A percentile compares a stretch with the other conserved stretches of the same genome.
These are phyloP conservation scores for Panurus biarmicus DNA, from an alignment of 2,113 vertebrate species.

Conservation along the genomic window DNA sequence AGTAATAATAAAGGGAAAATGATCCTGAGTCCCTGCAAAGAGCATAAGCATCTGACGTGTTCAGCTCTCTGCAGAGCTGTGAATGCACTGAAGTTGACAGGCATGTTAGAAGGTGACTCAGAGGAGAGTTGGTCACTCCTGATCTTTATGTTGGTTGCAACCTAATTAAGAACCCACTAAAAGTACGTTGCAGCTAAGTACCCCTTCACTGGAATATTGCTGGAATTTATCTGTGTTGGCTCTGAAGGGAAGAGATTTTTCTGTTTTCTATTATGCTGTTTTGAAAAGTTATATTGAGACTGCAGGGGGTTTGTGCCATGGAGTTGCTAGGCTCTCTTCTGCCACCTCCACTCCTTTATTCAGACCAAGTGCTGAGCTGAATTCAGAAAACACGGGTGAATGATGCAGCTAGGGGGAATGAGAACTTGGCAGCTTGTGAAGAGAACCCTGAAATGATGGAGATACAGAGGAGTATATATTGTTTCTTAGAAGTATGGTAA, in stretches of 20 bases:
- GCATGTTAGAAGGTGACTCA: not conserved
- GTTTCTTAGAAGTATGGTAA: slow-evolving; percentile 19
- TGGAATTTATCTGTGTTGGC: not conserved
- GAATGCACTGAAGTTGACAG: not conserved
- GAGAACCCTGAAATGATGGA: not conserved
- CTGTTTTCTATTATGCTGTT: not conserved
- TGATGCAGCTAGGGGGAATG: not conserved
- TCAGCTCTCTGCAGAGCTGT: not conserved
- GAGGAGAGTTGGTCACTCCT: not conserved
- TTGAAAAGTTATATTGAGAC: not conserved
- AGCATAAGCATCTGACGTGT: not conserved
- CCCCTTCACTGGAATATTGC: not conserved
- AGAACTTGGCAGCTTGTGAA: not conserved
- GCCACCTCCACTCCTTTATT: not conserved
- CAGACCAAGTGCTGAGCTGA: not conserved
- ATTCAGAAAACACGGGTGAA: not conserved
- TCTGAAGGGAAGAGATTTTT: not conserved
- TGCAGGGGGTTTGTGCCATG: not conserved
- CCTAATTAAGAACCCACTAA: not conserved
- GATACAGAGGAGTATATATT: not conserved
- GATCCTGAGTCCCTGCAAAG: not conserved
- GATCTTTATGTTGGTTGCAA: not conserved
- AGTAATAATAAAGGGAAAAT: not conserved
- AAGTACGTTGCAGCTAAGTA: not conserved
- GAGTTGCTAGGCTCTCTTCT: not conserved